Evolutionary conservation across 2,888 invertebrate genomes (phyloP), one percentile per base, ranked within the genome.

Genomic region (Agrenia bidenticulata): DNA sequence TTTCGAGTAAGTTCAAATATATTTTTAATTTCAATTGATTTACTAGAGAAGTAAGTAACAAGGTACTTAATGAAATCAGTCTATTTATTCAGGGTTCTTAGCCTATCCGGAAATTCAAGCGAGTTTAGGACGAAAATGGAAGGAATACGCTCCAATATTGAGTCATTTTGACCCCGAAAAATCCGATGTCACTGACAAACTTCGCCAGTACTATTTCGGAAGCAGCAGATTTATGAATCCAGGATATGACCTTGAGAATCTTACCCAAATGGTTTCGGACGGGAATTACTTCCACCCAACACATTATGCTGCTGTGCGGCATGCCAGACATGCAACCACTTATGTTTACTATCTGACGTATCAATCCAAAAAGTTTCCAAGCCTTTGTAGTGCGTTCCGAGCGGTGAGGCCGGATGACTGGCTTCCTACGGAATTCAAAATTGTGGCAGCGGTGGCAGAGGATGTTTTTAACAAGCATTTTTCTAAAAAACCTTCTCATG

Each of bases 251-350:
- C 45, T 71, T 53, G 71, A 68, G 37, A 67, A 63, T 50, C 53
- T 72, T 2, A 69, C 69, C 1, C 64, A 64, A 55, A 66, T 72
- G 67, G 57, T 72, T 54, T 69, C 72, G 2, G 72, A 72, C 24
- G 72, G 69, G 9, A 56, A 64, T 27, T 72, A 54, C 26, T 72
- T 61, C 23, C 65, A 69, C 23, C 63, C 69, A 23, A 57, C 63
- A 2, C 67, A 72, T 39, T 61, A 65, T 13, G 17, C 59, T 7
- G 72, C 72, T 5, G 11, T 42, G 1, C 39, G 63, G 1, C 64
- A 69, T 54, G 66, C 69, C 15, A 50, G 57, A 17, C 41, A 65
- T 32, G 64, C 67, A 2, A 68, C 72, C 1, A 65, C 65, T 11
- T 72, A 64, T 27, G 55, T 72, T 1, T 67, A 69, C 42, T 72